phyloP scores from a whole-genome alignment of 2,888 invertebrate genomes.

The Leucophora obtusa region DNA sequence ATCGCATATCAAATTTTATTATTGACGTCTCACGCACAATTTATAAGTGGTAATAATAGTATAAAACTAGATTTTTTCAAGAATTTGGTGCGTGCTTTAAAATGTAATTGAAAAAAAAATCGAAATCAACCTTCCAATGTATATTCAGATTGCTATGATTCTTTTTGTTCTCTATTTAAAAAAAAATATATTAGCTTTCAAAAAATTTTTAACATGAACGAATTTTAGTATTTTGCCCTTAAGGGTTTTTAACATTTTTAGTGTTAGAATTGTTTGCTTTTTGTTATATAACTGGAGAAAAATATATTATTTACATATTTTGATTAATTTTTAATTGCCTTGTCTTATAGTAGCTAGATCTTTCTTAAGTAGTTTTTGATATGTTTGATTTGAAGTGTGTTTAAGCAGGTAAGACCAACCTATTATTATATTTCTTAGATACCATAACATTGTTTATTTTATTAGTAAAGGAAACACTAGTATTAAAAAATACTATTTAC shows the following conservation, averaged over 20 bases:
- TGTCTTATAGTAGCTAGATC: conserved; percentile 25
- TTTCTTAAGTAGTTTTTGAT: neutral
- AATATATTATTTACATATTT: conserved; percentile 45
- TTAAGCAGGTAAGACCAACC: neutral
- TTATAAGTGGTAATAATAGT: neutral
- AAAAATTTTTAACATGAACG: conserved; percentile 24
- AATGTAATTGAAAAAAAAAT: conserved; percentile 42
- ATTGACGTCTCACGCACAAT: conserved; percentile 59
- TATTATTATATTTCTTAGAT: too few species aligned
- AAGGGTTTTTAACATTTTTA: conserved; percentile 5
- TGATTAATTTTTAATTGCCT: conserved; percentile 59
- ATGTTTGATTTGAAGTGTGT: neutral
- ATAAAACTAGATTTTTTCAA: conserved; percentile 31
- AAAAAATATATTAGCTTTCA: neutral
- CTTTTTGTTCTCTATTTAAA: neutral
- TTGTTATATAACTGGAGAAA: conserved; percentile 15
- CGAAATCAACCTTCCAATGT: conserved; percentile 30
- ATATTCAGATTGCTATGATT: conserved; percentile 19
- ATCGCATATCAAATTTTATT: conserved; percentile 52
- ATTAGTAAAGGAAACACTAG: too few species aligned
- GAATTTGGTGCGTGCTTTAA: conserved; percentile 46
- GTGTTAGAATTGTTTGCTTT: conserved; percentile 29
- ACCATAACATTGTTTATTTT: too few species aligned
- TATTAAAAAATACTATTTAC: too few species aligned
- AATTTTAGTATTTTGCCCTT: conserved; percentile 21